Percentiles rank a stretch among this genome's conserved stretches.
Evolutionary conservation across 2,888 invertebrate species (phyloP).

Genomic region (Andricus curvator): DNA sequence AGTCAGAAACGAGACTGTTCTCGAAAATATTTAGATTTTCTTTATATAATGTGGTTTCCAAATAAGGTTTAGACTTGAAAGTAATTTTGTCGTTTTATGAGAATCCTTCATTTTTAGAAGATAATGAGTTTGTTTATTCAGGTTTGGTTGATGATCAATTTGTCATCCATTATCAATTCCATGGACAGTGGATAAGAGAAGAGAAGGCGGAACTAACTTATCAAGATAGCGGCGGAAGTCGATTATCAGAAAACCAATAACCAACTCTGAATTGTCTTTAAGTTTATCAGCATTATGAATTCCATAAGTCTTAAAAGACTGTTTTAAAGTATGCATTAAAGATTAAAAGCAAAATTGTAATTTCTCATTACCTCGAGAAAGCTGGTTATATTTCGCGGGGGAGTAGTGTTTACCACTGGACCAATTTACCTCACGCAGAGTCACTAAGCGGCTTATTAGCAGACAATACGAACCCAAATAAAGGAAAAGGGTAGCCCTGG

Average conservation of each 20-base stretch:
- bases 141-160: not conserved
- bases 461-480: slow-evolving; percentile 46
- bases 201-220: not conserved
- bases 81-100: not conserved
- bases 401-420: slow-evolving; percentile 71
- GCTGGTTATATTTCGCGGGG: slow-evolving; percentile 57
- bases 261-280: not conserved
- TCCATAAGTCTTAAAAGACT: not conserved
- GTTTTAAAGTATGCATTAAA: not conserved
- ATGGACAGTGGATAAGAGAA: not conserved
- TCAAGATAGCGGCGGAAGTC: slow-evolving; percentile 4
- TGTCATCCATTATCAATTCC: not conserved
- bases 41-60: not conserved
- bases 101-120: not conserved
- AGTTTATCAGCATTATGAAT: not conserved
- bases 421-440: slow-evolving; percentile 70
- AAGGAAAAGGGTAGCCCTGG: slow-evolving; percentile 58
- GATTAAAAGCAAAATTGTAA: not conserved
- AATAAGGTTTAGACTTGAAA: not conserved
- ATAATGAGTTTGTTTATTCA: not conserved
- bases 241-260: not conserved
- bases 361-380: not conserved
- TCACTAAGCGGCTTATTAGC: slow-evolving; percentile 74
- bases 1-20: not conserved
- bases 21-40: not conserved